These are phyloP conservation scores for Orycteropus afer DNA, from an alignment of 2,113 vertebrate genomes.

Conservation along the genomic window DNA sequence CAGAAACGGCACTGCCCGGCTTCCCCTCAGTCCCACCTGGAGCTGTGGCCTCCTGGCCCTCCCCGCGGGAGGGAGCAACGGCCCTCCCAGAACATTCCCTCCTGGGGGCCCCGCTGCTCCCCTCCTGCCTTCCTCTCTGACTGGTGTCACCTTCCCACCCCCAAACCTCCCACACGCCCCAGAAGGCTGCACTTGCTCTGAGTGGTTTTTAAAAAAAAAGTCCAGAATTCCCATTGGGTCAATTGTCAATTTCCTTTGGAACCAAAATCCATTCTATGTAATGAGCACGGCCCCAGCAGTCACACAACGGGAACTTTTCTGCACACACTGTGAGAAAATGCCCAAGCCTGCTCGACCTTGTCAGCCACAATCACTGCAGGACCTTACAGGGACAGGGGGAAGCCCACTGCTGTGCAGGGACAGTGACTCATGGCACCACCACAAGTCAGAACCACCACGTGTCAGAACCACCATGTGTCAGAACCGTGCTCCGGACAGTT, in stretches of 20 bases:
- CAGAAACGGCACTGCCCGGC: too few species aligned
- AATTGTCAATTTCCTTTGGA: slow-evolving; percentile 34
- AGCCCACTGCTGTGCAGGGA: too few species aligned
- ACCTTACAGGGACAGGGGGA: not conserved
- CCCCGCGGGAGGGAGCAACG: not conserved
- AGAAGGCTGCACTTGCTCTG: not conserved
- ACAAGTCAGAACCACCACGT: too few species aligned
- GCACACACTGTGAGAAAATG: not conserved
- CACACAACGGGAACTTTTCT: not conserved
- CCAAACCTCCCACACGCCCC: not conserved
- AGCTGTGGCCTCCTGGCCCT: not conserved
- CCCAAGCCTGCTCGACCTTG: not conserved
- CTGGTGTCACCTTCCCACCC: not conserved
- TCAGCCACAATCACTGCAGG: not conserved
- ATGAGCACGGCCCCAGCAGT: not conserved
- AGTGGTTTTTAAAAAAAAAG: not conserved
- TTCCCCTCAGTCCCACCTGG: not conserved
- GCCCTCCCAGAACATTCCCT: not conserved
- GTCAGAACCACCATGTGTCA: too few species aligned
- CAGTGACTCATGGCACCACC: too few species aligned
- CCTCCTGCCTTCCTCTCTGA: not conserved
- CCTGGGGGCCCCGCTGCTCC: not conserved
- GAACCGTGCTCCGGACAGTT: too few species aligned
- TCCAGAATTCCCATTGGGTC: not conserved
- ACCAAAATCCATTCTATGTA: not conserved